phyloP scores from a whole-genome alignment of 1,140 invertebrate species.

The Zeugodacus cucurbitae region DNA sequence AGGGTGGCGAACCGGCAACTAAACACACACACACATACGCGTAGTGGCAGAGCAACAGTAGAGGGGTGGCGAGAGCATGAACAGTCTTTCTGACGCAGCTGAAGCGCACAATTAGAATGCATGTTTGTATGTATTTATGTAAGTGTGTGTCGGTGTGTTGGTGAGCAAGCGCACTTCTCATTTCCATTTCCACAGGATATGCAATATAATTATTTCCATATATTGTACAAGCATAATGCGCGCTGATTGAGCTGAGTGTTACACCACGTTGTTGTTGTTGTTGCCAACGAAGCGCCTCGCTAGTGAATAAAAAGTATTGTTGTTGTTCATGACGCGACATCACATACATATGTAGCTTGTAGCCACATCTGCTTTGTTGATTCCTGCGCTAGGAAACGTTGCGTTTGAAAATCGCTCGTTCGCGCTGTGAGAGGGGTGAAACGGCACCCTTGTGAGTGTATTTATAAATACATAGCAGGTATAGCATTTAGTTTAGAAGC shows the following conservation, averaged over 20 bases:
- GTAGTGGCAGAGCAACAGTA: background rate
- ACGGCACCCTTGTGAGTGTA: background rate
- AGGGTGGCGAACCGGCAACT: background rate
- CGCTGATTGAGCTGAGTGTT: background rate
- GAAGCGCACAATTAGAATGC: background rate
- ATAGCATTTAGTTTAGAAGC: background rate
- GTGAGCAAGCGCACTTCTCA: background rate
- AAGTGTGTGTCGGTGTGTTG: background rate
- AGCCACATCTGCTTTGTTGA: background rate
- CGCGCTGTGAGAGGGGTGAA: background rate
- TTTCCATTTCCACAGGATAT: background rate
- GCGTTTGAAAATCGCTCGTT: background rate
- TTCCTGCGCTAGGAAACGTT: background rate
- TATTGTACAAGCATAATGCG: background rate
- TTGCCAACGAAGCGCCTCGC: background rate
- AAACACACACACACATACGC: background rate
- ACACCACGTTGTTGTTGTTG: background rate
- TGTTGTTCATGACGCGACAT: background rate
- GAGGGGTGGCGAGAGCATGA: too few relatives aligned
- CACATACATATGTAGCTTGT: background rate
- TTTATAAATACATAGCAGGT: background rate
- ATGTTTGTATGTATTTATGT: background rate
- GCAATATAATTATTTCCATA: constrained; percentile 5
- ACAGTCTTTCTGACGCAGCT: background rate
- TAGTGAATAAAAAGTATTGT: background rate